Base-by-base conservation (phyloP, 2,797 vertebrate genomes). In the Sebastes steindachneri region DNA sequence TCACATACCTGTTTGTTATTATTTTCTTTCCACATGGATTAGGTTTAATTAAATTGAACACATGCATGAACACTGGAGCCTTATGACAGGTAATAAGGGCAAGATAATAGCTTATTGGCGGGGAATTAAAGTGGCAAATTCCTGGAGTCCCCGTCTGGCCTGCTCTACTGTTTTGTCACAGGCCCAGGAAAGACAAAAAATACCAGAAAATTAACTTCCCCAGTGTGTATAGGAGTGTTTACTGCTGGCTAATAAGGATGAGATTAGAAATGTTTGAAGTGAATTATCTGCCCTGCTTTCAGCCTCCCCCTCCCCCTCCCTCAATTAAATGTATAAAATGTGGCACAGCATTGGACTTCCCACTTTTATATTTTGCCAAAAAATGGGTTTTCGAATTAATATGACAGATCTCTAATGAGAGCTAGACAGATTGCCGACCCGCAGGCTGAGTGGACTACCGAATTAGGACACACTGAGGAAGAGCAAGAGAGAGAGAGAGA, bases 11-110 rank as follows among this genome's bases (percentile, higher is more conserved):
- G 87, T 82, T 73, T 84, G 79, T 88, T 77, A 58, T 88, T 83
- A 68, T 82, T 89, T 80, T 28, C 70, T 80, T 83, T 85, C 75
- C 85, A 59, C 71, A 31, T 85, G 88, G 76, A 90, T 89, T 85
- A 82, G 64, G 55, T 85, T 90, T 88, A 84, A 91, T 88, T 91
- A 87, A 89, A 79, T 54, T 85, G 53, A 88, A 79, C 86, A 84
- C 59, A 71, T n/a, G 63, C 19, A 0, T 82, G 73, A 83, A 89
- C 82, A 85, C 14, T 83, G 71, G 28, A 85, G 81, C 83, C 33
- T 82, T 79, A 72, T 87, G 82, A 72, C 64, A 83, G 75, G 80
- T 91, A 81, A 87, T 90, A 69, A 78, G 89, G 63, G 29, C 7
- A 1, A 68, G 68, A 29, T 84, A 73, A 80, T 60, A 53, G 73